Percentiles rank a stretch among this genome's conserved stretches.
Evolutionary conservation across 1,140 invertebrate genomes (phyloP).

Genomic region (Platorchestia sp.): DNA sequence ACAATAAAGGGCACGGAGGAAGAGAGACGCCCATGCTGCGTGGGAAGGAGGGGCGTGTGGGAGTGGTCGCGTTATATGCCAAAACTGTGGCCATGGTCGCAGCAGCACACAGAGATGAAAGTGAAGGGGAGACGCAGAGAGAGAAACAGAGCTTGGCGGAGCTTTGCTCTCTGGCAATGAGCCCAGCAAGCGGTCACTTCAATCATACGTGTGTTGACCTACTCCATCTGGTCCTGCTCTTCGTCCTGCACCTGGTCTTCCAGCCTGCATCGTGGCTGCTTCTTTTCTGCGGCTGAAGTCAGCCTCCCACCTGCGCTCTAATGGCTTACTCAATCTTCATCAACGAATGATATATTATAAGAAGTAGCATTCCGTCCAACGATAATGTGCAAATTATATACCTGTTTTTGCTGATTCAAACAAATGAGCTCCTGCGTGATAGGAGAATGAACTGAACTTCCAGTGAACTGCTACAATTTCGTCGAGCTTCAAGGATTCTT

Average conservation of each 20-base stretch:
- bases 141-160: neutral
- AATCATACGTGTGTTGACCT: conserved; percentile 37
- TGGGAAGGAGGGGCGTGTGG: conserved; percentile 42
- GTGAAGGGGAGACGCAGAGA: conserved; percentile 14
- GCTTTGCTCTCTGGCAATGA: neutral
- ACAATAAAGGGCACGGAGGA: conserved; percentile 39
- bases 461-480: neutral
- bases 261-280: neutral
- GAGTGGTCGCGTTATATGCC: conserved; percentile 39
- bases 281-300: neutral
- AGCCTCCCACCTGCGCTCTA: neutral
- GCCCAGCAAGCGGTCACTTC: conserved; percentile 27
- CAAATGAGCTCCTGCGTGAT: neutral
- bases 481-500: neutral
- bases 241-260: conserved; percentile 31
- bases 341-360: neutral
- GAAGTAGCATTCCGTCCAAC: neutral
- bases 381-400: neutral
- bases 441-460: neutral
- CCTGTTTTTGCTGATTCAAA: neutral
- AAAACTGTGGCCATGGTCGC: conserved; percentile 46
- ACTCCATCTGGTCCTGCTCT: neutral
- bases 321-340: neutral
- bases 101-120: conserved; percentile 9
- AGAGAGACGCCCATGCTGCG: conserved; percentile 18